Conservation (phyloP, 2,113 vertebrate species). For the Hippocampus guttulatus region DNA sequence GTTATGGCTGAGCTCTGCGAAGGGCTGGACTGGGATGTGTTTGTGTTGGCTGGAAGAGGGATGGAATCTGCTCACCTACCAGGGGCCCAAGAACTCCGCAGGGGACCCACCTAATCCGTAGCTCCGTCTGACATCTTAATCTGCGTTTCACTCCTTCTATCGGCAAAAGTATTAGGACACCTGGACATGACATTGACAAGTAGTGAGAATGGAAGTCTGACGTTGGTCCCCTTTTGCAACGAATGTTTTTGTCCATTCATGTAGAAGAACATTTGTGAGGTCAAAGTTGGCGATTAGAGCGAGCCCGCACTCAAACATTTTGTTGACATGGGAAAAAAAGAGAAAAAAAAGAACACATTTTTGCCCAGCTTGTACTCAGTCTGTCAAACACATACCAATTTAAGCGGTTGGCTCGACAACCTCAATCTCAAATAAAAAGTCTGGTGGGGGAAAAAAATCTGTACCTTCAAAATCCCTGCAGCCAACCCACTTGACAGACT, state of each 20-base stretch:
- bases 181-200: not conserved
- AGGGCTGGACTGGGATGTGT: slow-evolving; percentile 48
- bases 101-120: slow-evolving; percentile 62
- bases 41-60: slow-evolving; percentile 66
- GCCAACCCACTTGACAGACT: no score
- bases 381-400: no score
- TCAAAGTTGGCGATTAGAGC: not conserved
- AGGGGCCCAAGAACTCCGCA: slow-evolving; percentile 56
- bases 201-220: not conserved
- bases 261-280: not conserved
- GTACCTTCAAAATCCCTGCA: no score
- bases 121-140: slow-evolving; percentile 68
- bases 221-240: not conserved
- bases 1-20: slow-evolving; percentile 42
- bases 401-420: no score
- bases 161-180: not conserved
- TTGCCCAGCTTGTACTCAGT: no score
- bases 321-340: not conserved
- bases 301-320: not conserved
- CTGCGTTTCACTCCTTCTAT: slow-evolving; percentile 57
- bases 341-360: no score
- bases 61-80: slow-evolving; percentile 65
- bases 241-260: not conserved
- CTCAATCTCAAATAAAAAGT: no score
- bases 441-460: no score